phyloP scores from a whole-genome alignment of 2,888 invertebrate species.

The Ypsolopha sequella region DNA sequence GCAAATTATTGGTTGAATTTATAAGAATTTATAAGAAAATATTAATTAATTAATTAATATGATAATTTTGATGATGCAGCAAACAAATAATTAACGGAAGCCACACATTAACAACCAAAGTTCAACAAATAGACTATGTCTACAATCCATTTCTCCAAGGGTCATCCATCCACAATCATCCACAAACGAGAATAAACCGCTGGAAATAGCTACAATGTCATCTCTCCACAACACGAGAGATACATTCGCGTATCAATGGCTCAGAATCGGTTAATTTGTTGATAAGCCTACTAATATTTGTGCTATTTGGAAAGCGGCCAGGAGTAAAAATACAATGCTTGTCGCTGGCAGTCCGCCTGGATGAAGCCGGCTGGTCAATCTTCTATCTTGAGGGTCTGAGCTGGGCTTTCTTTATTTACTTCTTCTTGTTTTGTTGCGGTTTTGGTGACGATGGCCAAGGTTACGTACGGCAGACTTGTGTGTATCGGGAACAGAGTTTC shows the following conservation, averaged over 20 bases:
- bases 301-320: slow-evolving; percentile 63
- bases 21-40: too few relatives aligned
- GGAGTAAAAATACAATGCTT: slow-evolving; percentile 65
- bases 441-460: too few relatives aligned
- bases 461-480: too few relatives aligned
- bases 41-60: too few relatives aligned
- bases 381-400: not conserved
- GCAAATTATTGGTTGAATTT: too few relatives aligned
- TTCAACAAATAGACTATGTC: too few relatives aligned
- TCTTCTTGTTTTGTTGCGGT: not conserved
- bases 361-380: not conserved
- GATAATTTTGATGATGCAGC: too few relatives aligned
- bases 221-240: not conserved
- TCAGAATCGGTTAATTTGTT: not conserved
- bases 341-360: slow-evolving; percentile 34
- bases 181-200: not conserved
- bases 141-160: too few relatives aligned
- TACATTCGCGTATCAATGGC: not conserved
- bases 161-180: not conserved
- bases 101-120: too few relatives aligned
- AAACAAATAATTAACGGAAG: too few relatives aligned
- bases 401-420: not conserved
- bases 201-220: not conserved
- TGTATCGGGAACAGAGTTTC: too few relatives aligned
- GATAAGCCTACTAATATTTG: slow-evolving; percentile 10